Conservation (phyloP, 2,113 vertebrate genomes). For the Sebastes schlegelii region DNA sequence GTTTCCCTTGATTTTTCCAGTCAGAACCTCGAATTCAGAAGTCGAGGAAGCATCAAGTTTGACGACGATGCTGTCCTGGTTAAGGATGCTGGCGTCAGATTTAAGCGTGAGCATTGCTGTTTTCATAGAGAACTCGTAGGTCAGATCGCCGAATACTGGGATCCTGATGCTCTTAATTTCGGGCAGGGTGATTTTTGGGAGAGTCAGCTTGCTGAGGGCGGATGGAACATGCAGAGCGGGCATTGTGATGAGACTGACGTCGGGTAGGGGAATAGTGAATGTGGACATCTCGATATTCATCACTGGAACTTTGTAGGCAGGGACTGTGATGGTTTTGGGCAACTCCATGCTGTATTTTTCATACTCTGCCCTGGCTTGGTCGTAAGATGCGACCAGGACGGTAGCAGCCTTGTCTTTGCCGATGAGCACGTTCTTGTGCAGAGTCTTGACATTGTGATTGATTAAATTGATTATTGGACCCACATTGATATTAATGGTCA, state of each 20-base stretch:
- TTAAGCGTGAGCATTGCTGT: conserved; percentile 89
- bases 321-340: conserved; percentile 83
- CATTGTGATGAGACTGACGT: conserved; percentile 74
- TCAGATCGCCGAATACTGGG: conserved; percentile 91
- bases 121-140: conserved; percentile 90
- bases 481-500: conserved; percentile 84
- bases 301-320: conserved; percentile 87
- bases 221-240: conserved; percentile 83
- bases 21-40: conserved; percentile 85
- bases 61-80: conserved; percentile 86
- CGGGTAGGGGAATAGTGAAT: conserved; percentile 84
- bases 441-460: conserved; percentile 76
- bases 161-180: conserved; percentile 82
- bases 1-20: conserved; percentile 87
- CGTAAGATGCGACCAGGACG: conserved; percentile 82
- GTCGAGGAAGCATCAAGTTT: conserved; percentile 85
- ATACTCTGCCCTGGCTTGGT: conserved; percentile 83
- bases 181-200: conserved; percentile 86
- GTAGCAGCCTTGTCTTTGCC: conserved; percentile 79
- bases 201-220: conserved; percentile 83
- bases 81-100: conserved; percentile 86
- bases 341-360: conserved; percentile 85
- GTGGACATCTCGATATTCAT: conserved; percentile 86
- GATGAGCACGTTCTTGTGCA: conserved; percentile 81
- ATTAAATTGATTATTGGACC: conserved; percentile 80